Base-by-base conservation (phyloP, 2,888 invertebrate genomes). In the Proisotoma minuta region DNA sequence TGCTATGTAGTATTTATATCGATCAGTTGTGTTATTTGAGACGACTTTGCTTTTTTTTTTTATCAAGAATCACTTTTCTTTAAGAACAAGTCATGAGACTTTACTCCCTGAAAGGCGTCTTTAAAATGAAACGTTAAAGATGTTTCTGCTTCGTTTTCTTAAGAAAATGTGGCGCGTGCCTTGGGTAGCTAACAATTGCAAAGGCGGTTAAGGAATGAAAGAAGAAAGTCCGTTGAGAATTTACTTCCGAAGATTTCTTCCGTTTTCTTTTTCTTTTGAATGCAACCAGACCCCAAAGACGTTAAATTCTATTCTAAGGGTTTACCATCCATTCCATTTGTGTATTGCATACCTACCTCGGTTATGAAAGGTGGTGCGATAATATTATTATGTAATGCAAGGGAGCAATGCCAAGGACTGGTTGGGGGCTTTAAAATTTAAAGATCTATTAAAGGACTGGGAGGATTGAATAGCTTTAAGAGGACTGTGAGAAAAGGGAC, bases 201-300 rank as follows among this genome's bases (percentile, higher is more conserved):
- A 43, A 4, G 18, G 43, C 43, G 43, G 43, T 43, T 43, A 43
- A 43, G 43, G 15, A 43, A 43, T 43, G 43, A 43, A 43, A 20
- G 15, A 18, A 20, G 43, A 43, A 43, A n/a, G 20, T 18, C 43
- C 43, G 43, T 43, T 43, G 20, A 34, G 20, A 15, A 18, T 43
- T 43, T 43, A 18, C 43, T n/a, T 43, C 43, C 43, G 20, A 43
- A 43, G 43, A 43, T 43, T 43, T 43, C 43, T 43, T 43, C 43
- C 43, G 43, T 43, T 43, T 43, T 43, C 43, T 43, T 43, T n/a
- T 43, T 43, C 43, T 43, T 43, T 43, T 43, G 18, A 43, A 18
- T 43, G 43, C 18, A 43, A 43, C 43, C 43, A 43, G 43, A 43
- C 43, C 43, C 20, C 43, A 43, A 43, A 43, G 43, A n/a, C n/a